A percentile compares a stretch with the other conserved stretches of the same genome.
Conservation (phyloP, 2,113 vertebrate species). For the Acinonyx jubatus region DNA sequence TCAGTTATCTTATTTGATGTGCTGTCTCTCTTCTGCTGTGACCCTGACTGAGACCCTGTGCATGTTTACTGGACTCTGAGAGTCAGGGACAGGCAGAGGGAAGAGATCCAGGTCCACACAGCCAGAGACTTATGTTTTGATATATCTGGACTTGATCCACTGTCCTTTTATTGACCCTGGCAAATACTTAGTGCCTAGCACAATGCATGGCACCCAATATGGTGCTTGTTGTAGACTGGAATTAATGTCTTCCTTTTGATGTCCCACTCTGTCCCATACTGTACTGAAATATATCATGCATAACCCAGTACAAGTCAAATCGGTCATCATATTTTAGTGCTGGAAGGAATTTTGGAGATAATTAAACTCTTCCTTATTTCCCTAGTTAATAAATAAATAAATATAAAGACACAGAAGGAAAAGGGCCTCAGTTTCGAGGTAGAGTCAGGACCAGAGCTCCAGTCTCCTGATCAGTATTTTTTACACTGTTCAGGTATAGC, state of each 20-base stretch:
- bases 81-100: neutral
- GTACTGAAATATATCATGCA: neutral
- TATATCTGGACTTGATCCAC: neutral
- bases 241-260: neutral
- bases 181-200: neutral
- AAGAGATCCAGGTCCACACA: neutral
- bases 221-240: neutral
- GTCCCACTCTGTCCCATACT: neutral
- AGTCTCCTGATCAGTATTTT: neutral
- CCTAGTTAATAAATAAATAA: constrained; percentile 5
- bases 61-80: neutral
- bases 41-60: neutral
- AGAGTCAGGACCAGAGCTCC: neutral
- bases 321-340: neutral
- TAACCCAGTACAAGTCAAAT: neutral
- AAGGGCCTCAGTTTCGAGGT: neutral
- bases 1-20: neutral
- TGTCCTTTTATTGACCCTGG: neutral
- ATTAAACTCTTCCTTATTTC: neutral
- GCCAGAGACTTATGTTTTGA: neutral
- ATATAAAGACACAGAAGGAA: neutral
- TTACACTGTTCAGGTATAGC: neutral
- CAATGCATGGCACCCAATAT: neutral
- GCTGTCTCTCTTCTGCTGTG: neutral
- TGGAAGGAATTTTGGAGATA: constrained; percentile 18